Base-by-base conservation (phyloP, 2,113 vertebrate species). In the Sorex araneus region DNA sequence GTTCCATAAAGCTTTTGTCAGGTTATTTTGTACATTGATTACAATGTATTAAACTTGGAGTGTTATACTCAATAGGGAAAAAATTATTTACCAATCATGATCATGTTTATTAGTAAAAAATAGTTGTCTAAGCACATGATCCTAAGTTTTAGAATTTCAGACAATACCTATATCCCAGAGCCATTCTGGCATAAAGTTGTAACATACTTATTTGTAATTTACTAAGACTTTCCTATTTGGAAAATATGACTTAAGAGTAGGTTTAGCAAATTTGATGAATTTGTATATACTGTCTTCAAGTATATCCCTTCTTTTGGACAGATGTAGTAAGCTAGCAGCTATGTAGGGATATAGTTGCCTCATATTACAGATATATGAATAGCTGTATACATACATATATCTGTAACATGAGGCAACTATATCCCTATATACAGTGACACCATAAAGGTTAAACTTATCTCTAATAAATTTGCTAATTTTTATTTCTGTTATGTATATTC, bases 11-110 rank as follows among this genome's bases (percentile, higher is more conserved):
- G 45, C 3, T 27, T 63, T 60, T 91, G 19, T 66, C n/a, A 92
- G n/a, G 40, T 85, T 69, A 74, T 89, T 91, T 34, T 94, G 32
- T 50, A 30, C 21, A 43, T 87, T 91, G 21, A 66, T 75, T 87
- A 57, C 57, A 83, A 67, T 75, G 57, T 60, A 60, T 27, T 69
- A 47, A 80, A 75, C 23, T 45, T 92, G 47, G 36, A 76, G 47
- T 94, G 78, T 67, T 71, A 79, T 71, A 4, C 32, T 90, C 36
- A 87, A 64, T 57, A 67, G 6, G 27, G 81, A 84, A 11, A 85
- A 70, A 83, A 66, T 6, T 82, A 47, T 80, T 36, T 57, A 81
- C 86, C 78, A 84, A n/a, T 69, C n/a, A 54, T 86, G 21, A 5
- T 50, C 21, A 64, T 76, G 7, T 74, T 83, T 87, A 57, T 67